Evolutionary conservation across 2,113 vertebrate species (phyloP), one percentile per base, ranked within the genome.

Genomic region (Piprites chloris): DNA sequence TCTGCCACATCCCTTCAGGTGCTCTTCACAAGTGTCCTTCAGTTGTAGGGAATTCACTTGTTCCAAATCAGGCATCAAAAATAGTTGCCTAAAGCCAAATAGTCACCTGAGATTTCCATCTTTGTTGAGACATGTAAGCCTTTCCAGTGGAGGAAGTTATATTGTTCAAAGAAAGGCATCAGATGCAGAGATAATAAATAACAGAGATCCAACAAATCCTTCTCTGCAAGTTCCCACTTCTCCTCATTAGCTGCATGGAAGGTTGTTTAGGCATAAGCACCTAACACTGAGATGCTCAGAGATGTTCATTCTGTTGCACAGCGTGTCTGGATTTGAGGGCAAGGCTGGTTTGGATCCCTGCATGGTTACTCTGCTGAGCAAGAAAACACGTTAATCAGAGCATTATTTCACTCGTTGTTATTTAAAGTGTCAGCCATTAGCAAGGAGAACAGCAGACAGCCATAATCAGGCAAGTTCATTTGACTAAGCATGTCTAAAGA

Each of bases 391-490:
- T 63, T 95, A 52, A 86, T 90, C 72, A 77, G 74, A 44, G 65
- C 41, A 23, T 74, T 75, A 59, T 89, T 87, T 78, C 5, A 5
- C 33, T 77, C 1, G 0, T 42, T 9, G 7, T 94, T 95, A 46
- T 65, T 90, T 73, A 47, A 11, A 59, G 28, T 35, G 26, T 67
- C 81, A 93, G 42, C 69, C 61, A 91, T 71, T 59, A 85, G 52
- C 47, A 68, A 75, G 66, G 35, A 78, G 73, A 87, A 85, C 39
- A 91, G 56, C 42, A 85, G 69, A 67, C 2, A 17, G 73, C 85
- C 62, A 21, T 41, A 83, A 87, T 85, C 17, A 85, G 73, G 78
- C 53, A 94, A 91, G 87, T 93, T 90, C 85, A 87, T 89, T 95
- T 90, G 44, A 49, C 74, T 82, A 87, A 85, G 61, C 30, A 7